Conservation (phyloP, 2,113 vertebrate genomes). For the Nerophis ophidion region DNA sequence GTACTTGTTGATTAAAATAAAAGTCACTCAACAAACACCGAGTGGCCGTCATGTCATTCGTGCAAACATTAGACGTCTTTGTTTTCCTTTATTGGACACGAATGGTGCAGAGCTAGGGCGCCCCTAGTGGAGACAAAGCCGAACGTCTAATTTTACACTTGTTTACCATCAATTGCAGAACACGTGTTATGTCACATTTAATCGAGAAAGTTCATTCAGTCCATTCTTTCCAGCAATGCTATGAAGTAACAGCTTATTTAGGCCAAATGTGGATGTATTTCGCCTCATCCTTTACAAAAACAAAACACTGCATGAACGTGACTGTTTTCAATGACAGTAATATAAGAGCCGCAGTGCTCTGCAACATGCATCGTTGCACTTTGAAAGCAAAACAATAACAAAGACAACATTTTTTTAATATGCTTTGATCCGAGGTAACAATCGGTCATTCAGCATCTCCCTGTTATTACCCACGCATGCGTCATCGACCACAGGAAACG, state of each 20-base stretch:
- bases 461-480: conserved; percentile 17
- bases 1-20: neutral
- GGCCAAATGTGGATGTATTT: no score
- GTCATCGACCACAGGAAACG: neutral
- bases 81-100: conserved; percentile 5
- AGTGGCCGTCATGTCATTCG: neutral
- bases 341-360: neutral
- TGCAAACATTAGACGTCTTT: neutral
- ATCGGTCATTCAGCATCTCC: conserved; percentile 58
- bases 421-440: conserved; percentile 60
- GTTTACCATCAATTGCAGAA: conserved; percentile 62
- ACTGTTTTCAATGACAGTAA: neutral
- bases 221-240: neutral
- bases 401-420: conserved; percentile 1
- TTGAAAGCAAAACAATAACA: neutral
- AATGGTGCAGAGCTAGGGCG: conserved; percentile 58
- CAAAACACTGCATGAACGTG: fast-evolving
- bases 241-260: no score
- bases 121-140: conserved; percentile 43
- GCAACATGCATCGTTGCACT: neutral
- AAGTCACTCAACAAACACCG: neutral
- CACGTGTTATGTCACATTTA: conserved; percentile 41
- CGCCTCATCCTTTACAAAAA: neutral
- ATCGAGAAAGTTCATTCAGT: neutral
- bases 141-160: conserved; percentile 36